Base-by-base conservation (phyloP, 2,888 invertebrate genomes). In the Cinara cedri region DNA sequence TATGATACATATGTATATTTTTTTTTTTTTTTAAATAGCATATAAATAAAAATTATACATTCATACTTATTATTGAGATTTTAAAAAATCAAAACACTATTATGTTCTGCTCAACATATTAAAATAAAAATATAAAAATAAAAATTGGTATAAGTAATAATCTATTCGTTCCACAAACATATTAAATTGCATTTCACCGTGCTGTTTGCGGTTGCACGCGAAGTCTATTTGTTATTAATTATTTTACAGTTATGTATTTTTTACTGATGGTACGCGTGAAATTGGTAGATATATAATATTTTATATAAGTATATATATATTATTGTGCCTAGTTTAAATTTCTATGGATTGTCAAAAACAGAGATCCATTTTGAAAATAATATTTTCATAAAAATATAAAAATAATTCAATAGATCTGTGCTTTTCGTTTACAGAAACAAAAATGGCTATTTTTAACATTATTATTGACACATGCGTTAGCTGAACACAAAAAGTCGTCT, bases 401-500 rank as follows among this genome's bases (percentile, higher is more conserved):
- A 26, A 14, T 54, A 42, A 68, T 8, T 3, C 34, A 54, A 42
- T 2, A 1, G 16, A 44, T 21, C 10, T 44, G 3, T 19, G 3
- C 4, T 63, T 44, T 46, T 44, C 26, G 21, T 74, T 81, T 66
- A 13, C 66, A 81, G 72, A 81, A 72, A 66, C 72, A 80, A 72
- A 80, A 72, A 62, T 75, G 72, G 80, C 21, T 80, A 19, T 63
- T 82, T 51, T 42, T 82, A 49, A 68, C 80, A 70, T 66, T 72
- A 34, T 44, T 81, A 46, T 51, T 74, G 55, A 54, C 80, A 1
- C 51, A 85, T 83, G 86, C 86, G 54, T 74, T 80, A 24, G 82
- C 81, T 6, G 81, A 81, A 82, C 85, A 85, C 83, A 85, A 84
- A 76, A 83, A 85, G 81, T 82, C 83, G 65, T 81, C 82, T n/a